phyloP scores from a whole-genome alignment of 2,797 vertebrate species.

The Anguilla marmorata region DNA sequence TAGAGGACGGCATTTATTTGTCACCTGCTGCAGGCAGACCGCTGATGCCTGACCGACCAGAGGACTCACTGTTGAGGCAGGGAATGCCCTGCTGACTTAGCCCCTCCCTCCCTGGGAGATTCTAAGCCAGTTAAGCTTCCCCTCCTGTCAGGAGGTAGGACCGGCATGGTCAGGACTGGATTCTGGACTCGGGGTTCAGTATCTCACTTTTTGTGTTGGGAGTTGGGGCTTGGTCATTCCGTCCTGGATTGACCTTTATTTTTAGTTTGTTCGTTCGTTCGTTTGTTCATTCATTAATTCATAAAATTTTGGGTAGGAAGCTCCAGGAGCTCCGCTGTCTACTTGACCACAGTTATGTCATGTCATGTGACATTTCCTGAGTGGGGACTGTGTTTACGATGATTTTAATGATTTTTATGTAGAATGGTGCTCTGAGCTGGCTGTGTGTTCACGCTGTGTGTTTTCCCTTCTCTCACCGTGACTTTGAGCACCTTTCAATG shows the following conservation, averaged over 20 bases:
- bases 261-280: too few relatives aligned
- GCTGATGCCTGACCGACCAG: too few relatives aligned
- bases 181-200: not conserved
- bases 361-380: not conserved
- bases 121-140: not conserved
- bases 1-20: too few relatives aligned
- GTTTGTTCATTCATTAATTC: not conserved
- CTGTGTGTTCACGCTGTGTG: too few relatives aligned
- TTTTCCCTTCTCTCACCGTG: not conserved
- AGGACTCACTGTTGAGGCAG: not conserved
- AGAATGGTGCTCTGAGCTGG: constrained; percentile 55
- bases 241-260: not conserved
- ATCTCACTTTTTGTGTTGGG: not conserved
- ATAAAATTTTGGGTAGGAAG: not conserved
- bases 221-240: not conserved
- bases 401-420: constrained; percentile 57
- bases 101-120: not conserved
- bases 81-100: not conserved
- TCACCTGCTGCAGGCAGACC: too few relatives aligned
- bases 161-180: not conserved
- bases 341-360: too few relatives aligned
- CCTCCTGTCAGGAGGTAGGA: not conserved
- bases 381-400: not conserved
- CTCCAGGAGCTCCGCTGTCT: not conserved
- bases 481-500: not conserved